Evolutionary conservation across 2,888 invertebrate species (phyloP).

Genomic region (Epirrhoe alternata): DNA sequence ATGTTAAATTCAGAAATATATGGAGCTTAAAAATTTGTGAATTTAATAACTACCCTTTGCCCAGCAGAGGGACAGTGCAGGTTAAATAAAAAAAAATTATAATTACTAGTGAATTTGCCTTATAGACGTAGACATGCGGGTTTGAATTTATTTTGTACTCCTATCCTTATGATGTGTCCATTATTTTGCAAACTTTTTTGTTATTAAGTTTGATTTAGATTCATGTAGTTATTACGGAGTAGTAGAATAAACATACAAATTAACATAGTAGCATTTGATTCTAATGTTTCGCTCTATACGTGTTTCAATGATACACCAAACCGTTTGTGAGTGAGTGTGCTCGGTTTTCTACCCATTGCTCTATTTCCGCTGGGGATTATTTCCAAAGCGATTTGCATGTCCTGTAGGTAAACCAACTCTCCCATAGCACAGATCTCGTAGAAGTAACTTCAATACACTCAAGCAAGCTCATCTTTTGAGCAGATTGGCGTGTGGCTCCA

Average conservation of each 20-base stretch:
- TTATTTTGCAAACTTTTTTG: no score
- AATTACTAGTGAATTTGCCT: no score
- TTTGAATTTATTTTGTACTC: no score
- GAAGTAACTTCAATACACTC: slow-evolving; percentile 25
- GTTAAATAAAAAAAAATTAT: no score
- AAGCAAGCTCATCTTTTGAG: slow-evolving; percentile 27
- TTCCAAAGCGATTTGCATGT: slow-evolving; percentile 36
- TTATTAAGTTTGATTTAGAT: no score
- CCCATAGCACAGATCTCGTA: background rate
- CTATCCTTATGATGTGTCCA: no score
- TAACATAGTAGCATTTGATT: background rate
- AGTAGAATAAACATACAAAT: no score
- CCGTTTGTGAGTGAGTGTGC: slow-evolving; percentile 52
- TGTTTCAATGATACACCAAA: slow-evolving; percentile 28
- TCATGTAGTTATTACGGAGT: no score
- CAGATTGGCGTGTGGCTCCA: slow-evolving; percentile 14
- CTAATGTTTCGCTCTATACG: slow-evolving; percentile 9
- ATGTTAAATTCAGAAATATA: slow-evolving; percentile 14
- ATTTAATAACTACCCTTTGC: background rate
- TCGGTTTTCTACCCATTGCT: slow-evolving; percentile 47
- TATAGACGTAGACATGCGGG: background rate
- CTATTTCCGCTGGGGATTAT: slow-evolving; percentile 51
- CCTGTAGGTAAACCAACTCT: slow-evolving; percentile 8
- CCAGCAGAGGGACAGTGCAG: no score
- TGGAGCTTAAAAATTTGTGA: background rate